These are phyloP conservation scores for Aplochiton taeniatus DNA, from an alignment of 2,797 vertebrate species.

Conservation along the genomic window DNA sequence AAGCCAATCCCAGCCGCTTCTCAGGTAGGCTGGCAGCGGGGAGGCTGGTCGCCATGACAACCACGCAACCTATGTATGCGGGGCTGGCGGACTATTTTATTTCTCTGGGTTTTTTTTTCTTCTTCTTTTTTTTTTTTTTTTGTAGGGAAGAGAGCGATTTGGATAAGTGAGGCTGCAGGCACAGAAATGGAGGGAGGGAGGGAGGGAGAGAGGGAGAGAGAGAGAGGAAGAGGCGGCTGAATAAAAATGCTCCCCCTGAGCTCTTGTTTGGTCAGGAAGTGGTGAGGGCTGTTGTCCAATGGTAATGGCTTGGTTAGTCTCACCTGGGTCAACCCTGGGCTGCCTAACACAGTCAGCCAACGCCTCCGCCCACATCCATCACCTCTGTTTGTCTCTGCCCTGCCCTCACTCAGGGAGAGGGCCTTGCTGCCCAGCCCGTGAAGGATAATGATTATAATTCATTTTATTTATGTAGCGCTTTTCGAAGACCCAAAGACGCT, in stretches of 20 bases:
- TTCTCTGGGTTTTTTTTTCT: constrained; percentile 14
- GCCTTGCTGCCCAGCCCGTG: no score
- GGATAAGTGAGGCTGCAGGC: constrained; percentile 52
- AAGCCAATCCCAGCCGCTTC: constrained; percentile 66
- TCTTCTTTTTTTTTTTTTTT: constrained; percentile 40
- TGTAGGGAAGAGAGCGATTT: constrained; percentile 44
- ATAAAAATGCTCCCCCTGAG: constrained; percentile 14
- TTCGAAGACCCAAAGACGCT: no score
- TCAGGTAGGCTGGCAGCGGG: constrained; percentile 70
- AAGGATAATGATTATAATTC: no score
- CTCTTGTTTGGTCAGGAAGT: constrained; percentile 15
- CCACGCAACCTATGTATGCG: constrained; percentile 47
- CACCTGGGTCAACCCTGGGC: background rate
- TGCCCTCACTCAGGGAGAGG: no score
- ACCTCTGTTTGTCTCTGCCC: no score
- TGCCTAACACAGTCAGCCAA: no score
- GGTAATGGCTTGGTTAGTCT: constrained; percentile 13
- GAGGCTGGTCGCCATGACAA: constrained; percentile 78
- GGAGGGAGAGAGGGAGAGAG: constrained; percentile 7
- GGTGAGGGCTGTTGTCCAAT: constrained; percentile 29
- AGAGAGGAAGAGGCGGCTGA: background rate
- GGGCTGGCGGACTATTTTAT: background rate
- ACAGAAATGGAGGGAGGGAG: background rate
- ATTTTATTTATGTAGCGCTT: no score
- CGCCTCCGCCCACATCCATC: no score